Evolutionary conservation across 2,888 invertebrate genomes (phyloP), one percentile per base, ranked within the genome.

Genomic region (Hedychridium roseum): DNA sequence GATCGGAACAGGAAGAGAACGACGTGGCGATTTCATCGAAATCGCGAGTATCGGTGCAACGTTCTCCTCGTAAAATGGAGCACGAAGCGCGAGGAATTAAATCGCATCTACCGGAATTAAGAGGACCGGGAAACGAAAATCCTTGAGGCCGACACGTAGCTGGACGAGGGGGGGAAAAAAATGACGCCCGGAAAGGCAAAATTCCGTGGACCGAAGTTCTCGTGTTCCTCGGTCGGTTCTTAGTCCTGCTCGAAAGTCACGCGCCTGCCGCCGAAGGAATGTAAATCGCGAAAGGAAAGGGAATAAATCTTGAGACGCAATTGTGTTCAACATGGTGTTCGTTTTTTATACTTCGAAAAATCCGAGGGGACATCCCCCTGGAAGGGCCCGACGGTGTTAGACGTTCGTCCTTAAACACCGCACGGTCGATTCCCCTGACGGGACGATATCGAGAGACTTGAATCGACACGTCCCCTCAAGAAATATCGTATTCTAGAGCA

Each of bases 181-280:
- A 1, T 11, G 20, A 28, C 30, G 12, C 12, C 16, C 11, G 23
- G 7, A 5, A 14, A 21, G 28, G 31, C 28, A 35, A 30, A 30
- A 31, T 32, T 48, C 18, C 18, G 20, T 14, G 17, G 36, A 3
- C 28, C 28, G 26, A 18, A 12, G 39, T 28, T 26, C 20, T 39
- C 30, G 44, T 40, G 14, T 32, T 40, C 38, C 40, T 40, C 40
- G n/a, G n/a, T 44, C 32, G 31, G 17, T 31, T 30, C 21, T 23
- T 26, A 32, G n/a, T 32, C 38, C 44, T 44, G 44, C 44, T 32
- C 31, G 38, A 44, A 39, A 44, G 32, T n/a, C n/a, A n/a, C n/a
- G 40, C 27, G 40, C 26, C 3, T 17, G 32, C 40, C 32, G 44
- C 31, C 31, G 4, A 3, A 34, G 11, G 16, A 34, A 34, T n/a